These are phyloP conservation scores for Datnioides undecimradiatus DNA, from an alignment of 2,113 vertebrate species.

Conservation along the genomic window DNA sequence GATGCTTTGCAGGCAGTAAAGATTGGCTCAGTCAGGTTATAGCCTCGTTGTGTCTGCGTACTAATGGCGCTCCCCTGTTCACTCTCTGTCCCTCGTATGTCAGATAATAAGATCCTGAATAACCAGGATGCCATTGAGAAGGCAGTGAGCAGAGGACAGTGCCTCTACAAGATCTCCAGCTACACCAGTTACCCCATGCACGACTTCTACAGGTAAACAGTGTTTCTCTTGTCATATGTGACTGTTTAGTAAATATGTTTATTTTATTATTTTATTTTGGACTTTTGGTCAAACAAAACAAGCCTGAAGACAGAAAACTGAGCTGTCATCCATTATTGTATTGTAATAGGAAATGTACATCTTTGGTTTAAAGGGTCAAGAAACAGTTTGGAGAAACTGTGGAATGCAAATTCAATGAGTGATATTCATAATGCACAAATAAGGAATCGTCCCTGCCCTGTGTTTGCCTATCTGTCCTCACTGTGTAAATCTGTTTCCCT, in stretches of 20 bases:
- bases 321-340: no score
- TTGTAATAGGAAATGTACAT: neutral
- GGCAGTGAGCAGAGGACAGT: conserved; percentile 98
- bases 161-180: conserved; percentile 99
- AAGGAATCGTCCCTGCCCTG: neutral
- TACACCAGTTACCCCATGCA: conserved; percentile 99
- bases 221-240: neutral
- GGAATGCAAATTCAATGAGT: neutral
- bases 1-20: neutral
- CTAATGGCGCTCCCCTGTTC: neutral
- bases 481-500: neutral
- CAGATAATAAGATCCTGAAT: conserved; percentile 99
- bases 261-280: neutral
- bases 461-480: neutral
- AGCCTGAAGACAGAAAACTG: neutral
- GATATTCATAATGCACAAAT: neutral
- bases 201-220: conserved; percentile 97
- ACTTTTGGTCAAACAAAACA: neutral
- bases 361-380: no score
- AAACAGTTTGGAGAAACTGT: neutral
- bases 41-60: neutral
- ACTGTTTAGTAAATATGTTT: no score
- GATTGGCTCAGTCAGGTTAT: no score
- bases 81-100: neutral
- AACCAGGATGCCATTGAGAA: conserved; percentile 99